Conservation (phyloP, 2,888 invertebrate species). For the Hanleya hanleyi region DNA sequence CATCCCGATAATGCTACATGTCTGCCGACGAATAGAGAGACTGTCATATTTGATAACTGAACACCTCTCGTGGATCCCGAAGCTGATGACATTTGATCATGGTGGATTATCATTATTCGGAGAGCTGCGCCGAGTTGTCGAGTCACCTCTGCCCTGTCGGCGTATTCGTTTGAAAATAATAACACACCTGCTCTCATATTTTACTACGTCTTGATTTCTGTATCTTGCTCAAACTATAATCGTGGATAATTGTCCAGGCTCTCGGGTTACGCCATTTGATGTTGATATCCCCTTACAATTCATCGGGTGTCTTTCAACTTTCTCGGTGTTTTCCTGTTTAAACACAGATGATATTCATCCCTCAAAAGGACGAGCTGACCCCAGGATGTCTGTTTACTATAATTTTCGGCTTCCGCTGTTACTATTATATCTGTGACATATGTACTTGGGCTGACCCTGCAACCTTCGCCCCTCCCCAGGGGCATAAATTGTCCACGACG, state of each 20-base stretch:
- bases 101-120: not conserved
- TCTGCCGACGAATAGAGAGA: not conserved
- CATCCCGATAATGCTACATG: not conserved
- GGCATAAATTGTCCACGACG: too few relatives aligned
- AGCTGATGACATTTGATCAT: not conserved
- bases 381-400: too few relatives aligned
- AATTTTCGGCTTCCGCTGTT: too few relatives aligned
- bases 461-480: too few relatives aligned
- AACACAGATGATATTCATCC: too few relatives aligned
- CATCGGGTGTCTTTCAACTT: too few relatives aligned
- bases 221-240: not conserved
- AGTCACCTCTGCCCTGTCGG: not conserved
- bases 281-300: too few relatives aligned
- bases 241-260: not conserved
- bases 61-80: not conserved
- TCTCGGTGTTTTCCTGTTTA: too few relatives aligned
- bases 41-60: not conserved
- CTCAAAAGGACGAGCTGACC: too few relatives aligned
- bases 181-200: not conserved
- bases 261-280: slow-evolving; percentile 4
- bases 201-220: not conserved
- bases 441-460: too few relatives aligned
- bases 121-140: not conserved
- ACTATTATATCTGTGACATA: too few relatives aligned
- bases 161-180: not conserved